phyloP scores from a whole-genome alignment of 2,113 vertebrate species.

The Murina feae region DNA sequence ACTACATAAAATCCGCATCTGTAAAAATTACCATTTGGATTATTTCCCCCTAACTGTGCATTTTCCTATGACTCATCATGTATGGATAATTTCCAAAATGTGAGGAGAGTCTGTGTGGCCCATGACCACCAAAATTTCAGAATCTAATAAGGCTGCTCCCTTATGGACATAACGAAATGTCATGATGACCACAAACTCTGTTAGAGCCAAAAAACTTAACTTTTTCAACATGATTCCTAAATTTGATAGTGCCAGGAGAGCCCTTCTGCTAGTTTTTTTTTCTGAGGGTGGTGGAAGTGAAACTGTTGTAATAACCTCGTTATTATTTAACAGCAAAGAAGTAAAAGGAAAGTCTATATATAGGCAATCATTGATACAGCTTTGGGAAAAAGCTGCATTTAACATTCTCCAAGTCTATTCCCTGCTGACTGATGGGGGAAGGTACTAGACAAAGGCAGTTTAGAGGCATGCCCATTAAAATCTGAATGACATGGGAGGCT shows the following conservation, averaged over 20 bases:
- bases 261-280: background rate
- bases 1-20: conserved; percentile 7
- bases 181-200: background rate
- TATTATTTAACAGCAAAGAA: no score
- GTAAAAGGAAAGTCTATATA: no score
- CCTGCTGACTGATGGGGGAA: no score
- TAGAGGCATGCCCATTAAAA: no score
- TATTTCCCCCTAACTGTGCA: background rate
- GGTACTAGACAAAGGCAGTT: no score
- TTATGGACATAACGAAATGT: conserved; percentile 9
- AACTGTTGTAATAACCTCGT: no score
- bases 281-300: background rate
- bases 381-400: no score
- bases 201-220: background rate
- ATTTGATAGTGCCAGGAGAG: background rate
- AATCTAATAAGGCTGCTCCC: background rate
- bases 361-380: no score
- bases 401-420: no score
- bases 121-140: conserved; percentile 1
- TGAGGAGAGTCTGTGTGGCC: background rate
- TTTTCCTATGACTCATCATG: background rate
- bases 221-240: conserved; percentile 28
- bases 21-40: conserved; percentile 26
- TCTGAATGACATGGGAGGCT: no score
- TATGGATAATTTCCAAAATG: background rate